phyloP scores from a whole-genome alignment of 2,113 vertebrate genomes.

The Setophaga petechia region DNA sequence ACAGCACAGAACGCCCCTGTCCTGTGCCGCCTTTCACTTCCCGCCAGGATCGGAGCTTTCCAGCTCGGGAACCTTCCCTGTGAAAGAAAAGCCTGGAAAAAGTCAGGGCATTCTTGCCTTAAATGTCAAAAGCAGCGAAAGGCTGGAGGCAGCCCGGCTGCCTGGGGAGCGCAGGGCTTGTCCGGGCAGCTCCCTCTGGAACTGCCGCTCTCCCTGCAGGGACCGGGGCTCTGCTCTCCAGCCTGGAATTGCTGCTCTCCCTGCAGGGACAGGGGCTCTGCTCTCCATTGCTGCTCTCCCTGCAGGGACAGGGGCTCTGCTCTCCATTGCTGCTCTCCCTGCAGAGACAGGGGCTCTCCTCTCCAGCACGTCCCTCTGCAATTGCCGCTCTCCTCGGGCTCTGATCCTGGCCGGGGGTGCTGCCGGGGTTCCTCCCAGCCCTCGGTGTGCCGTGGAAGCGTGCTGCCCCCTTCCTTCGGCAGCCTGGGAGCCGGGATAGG shows the following conservation, averaged over 20 bases:
- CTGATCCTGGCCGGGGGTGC: not conserved
- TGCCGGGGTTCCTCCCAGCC: not conserved
- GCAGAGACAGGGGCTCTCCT: too few species aligned
- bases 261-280: not conserved
- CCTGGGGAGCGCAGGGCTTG: not conserved
- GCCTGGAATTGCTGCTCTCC: not conserved
- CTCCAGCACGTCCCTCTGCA: not conserved
- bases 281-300: not conserved
- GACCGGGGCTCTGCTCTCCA: not conserved
- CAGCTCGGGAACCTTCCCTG: not conserved
- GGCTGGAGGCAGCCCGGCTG: not conserved
- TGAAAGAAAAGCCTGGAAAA: not conserved
- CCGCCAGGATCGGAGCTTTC: not conserved
- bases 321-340: not conserved
- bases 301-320: not conserved
- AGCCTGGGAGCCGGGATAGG: not conserved
- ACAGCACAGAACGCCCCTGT: accelerated
- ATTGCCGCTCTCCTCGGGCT: not conserved
- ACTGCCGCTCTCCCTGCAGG: not conserved
- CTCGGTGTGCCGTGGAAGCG: not conserved
- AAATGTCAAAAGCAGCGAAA: not conserved
- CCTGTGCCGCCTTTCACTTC: not conserved
- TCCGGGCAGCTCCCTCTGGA: not conserved
- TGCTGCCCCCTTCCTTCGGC: not conserved
- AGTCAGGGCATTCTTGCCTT: not conserved